phyloP scores from a whole-genome alignment of 2,888 invertebrate species.

The Cryptosula pallasiana region DNA sequence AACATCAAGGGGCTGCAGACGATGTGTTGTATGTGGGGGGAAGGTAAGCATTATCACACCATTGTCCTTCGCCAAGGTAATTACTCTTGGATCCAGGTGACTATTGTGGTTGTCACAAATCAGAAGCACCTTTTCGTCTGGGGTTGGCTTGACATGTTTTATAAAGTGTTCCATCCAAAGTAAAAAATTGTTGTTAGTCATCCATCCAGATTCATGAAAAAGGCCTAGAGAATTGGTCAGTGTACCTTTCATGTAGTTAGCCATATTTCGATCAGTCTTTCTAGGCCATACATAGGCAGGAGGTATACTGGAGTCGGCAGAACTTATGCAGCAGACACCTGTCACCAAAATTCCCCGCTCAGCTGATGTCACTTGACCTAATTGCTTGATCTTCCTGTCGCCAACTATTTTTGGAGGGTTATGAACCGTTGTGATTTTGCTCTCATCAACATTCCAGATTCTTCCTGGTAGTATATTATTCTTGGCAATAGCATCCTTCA shows the following conservation, averaged over 20 bases:
- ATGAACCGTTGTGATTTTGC: slow-evolving; percentile 25
- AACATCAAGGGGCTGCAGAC: slow-evolving; percentile 53
- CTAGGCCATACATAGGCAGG: slow-evolving; percentile 28
- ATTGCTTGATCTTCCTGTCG: slow-evolving; percentile 15
- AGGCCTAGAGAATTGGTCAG: background rate
- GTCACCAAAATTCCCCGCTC: slow-evolving; percentile 26
- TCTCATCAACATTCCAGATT: slow-evolving; percentile 1
- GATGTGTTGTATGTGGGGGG: slow-evolving; percentile 51
- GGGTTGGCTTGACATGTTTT: slow-evolving; percentile 33
- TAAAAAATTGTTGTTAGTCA: too few species aligned
- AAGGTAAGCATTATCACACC: slow-evolving; percentile 50
- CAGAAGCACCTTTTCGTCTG: slow-evolving; percentile 35
- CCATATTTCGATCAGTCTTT: background rate
- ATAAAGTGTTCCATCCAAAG: slow-evolving; percentile 40
- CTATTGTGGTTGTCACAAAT: slow-evolving; percentile 40
- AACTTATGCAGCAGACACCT: slow-evolving; percentile 25
- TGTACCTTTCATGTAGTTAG: background rate
- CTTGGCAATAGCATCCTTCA: too few species aligned
- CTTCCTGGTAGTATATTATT: background rate
- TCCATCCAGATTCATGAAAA: slow-evolving; percentile 31
- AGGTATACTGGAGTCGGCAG: slow-evolving; percentile 26
- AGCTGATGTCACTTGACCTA: slow-evolving; percentile 25
- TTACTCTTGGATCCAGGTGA: slow-evolving; percentile 33
- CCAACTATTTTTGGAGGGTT: slow-evolving; percentile 25
- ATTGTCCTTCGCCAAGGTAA: slow-evolving; percentile 42